Evolutionary conservation across 1,140 invertebrate species (phyloP).

Genomic region (Tribolium castaneum): DNA sequence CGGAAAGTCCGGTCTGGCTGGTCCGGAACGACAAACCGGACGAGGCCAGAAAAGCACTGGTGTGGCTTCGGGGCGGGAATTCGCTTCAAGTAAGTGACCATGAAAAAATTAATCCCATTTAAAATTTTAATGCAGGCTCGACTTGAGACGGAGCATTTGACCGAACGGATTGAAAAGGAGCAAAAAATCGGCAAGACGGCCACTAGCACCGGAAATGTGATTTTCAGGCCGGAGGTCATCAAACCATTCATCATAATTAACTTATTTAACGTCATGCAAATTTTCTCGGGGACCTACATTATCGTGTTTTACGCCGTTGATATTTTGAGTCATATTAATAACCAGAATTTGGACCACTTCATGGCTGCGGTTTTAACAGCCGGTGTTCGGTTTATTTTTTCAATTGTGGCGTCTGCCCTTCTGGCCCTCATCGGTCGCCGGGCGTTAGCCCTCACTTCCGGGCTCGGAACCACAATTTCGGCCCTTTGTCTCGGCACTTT

Average conservation of each 20-base stretch:
- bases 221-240: slow-evolving; percentile 69
- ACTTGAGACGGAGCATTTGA: slow-evolving; percentile 68
- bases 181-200: slow-evolving; percentile 45
- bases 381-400: slow-evolving; percentile 71
- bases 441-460: slow-evolving; percentile 72
- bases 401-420: slow-evolving; percentile 71
- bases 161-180: slow-evolving; percentile 67
- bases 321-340: slow-evolving; percentile 66
- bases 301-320: slow-evolving; percentile 81
- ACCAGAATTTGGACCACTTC: slow-evolving; percentile 63
- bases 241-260: slow-evolving; percentile 79
- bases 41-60: slow-evolving; percentile 72
- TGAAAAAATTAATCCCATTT: no score
- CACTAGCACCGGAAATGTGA: slow-evolving; percentile 62
- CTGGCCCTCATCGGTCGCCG: slow-evolving; percentile 73
- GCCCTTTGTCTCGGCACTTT: slow-evolving; percentile 70
- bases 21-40: slow-evolving; percentile 70
- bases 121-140: slow-evolving; percentile 62
- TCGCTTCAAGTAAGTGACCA: slow-evolving; percentile 58
- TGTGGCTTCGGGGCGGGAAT: slow-evolving; percentile 75
- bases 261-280: slow-evolving; percentile 76
- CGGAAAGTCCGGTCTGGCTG: slow-evolving; percentile 80
- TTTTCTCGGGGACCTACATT: slow-evolving; percentile 78
- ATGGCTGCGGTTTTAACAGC: slow-evolving; percentile 75
- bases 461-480: slow-evolving; percentile 71